Conservation (phyloP, 2,113 vertebrate species). For the Prunella himalayana region DNA sequence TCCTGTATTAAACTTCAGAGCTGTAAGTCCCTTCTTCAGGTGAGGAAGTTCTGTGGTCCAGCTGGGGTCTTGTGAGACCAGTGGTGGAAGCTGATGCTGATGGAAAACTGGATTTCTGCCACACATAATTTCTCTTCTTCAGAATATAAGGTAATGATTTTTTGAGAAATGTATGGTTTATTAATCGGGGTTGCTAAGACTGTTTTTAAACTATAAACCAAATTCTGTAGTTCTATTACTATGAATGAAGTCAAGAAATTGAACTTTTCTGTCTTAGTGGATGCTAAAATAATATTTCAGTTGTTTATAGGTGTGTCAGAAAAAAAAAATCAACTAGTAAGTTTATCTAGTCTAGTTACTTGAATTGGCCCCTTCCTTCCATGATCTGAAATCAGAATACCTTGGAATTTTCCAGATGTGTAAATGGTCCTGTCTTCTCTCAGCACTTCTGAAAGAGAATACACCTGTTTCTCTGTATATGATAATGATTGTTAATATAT, state of each 20-base stretch:
- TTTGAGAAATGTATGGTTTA: background rate
- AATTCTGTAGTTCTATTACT: background rate
- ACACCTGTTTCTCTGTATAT: background rate
- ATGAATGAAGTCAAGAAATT: background rate
- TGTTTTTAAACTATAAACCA: background rate
- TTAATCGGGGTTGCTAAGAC: background rate
- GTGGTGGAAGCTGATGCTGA: background rate
- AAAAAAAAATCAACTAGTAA: background rate
- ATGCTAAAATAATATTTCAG: background rate
- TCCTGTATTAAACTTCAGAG: background rate
- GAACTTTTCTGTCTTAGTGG: background rate
- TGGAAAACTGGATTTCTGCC: background rate
- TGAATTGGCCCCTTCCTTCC: background rate
- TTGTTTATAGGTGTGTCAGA: background rate
- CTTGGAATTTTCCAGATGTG: background rate
- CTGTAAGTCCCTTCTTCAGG: background rate
- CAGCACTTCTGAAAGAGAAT: background rate
- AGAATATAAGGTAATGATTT: background rate
- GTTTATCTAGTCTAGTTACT: background rate
- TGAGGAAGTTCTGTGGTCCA: background rate
- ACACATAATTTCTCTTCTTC: background rate
- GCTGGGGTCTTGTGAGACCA: background rate
- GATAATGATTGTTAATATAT: background rate
- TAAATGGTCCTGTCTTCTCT: background rate
- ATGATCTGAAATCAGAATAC: background rate